Percentiles rank a stretch among this genome's conserved stretches.
Conservation (phyloP, 1,140 invertebrate species). For the Musca domestica region DNA sequence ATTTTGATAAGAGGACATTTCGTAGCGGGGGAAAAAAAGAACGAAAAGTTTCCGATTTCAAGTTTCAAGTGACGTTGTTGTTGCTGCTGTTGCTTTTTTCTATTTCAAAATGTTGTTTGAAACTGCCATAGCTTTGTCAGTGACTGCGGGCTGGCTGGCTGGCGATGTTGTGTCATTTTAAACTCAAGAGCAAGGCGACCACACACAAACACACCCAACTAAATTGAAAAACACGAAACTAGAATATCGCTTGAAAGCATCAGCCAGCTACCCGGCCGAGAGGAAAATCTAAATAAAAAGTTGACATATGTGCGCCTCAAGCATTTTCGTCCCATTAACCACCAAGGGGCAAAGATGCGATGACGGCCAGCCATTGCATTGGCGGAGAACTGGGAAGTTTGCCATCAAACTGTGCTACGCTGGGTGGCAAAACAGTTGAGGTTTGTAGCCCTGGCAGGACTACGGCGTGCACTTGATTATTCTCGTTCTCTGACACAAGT, state of each 20-base stretch:
- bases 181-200: neutral
- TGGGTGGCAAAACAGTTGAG: neutral
- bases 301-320: constrained; percentile 53
- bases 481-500: constrained; percentile 37
- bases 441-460: neutral
- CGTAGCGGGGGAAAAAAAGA: constrained; percentile 7
- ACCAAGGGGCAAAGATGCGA: constrained; percentile 41
- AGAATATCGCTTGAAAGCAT: too few species aligned
- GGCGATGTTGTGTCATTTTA: constrained; percentile 20
- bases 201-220: too few species aligned
- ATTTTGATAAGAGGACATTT: constrained; percentile 52
- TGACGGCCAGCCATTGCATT: neutral
- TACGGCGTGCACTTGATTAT: constrained; percentile 42
- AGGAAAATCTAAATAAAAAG: constrained; percentile 35
- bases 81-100: too few species aligned
- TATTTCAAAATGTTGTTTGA: too few species aligned
- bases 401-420: constrained; percentile 1
- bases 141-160: too few species aligned
- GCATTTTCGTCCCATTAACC: constrained; percentile 39
- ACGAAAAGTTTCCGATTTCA: constrained; percentile 52
- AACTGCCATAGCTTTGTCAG: too few species aligned
- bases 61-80: constrained; percentile 27
- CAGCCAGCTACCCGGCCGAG: too few species aligned
- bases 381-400: constrained; percentile 1
- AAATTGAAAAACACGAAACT: too few species aligned